Evolutionary conservation across 2,888 invertebrate species (phyloP).

Genomic region (Metopia argyrocephala): DNA sequence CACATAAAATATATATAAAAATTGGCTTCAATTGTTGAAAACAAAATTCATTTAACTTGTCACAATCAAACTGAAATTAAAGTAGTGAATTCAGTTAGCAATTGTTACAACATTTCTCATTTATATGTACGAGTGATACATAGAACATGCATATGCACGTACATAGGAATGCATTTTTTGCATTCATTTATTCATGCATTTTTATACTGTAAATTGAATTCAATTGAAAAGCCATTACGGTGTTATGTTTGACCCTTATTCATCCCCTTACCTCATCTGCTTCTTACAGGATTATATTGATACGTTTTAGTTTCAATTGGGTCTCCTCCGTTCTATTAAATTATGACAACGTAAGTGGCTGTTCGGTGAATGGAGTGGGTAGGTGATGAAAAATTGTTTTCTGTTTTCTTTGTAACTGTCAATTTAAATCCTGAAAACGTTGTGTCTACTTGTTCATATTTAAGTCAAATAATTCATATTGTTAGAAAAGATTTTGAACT

Average conservation of each 20-base stretch:
- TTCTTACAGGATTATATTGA: too few relatives aligned
- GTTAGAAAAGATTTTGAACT: conserved; percentile 36
- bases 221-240: conserved; percentile 43
- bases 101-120: background rate
- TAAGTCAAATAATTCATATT: conserved; percentile 13
- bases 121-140: background rate
- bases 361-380: too few relatives aligned
- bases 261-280: background rate
- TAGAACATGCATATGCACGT: background rate
- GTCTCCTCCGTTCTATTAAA: background rate
- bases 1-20: conserved; percentile 20
- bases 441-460: conserved; percentile 16
- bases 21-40: conserved; percentile 37
- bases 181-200: background rate
- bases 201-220: conserved; percentile 34
- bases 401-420: conserved; percentile 9
- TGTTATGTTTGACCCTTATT: background rate
- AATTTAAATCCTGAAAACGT: conserved; percentile 27
- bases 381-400: too few relatives aligned
- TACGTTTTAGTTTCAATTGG: too few relatives aligned
- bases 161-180: background rate
- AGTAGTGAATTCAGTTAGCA: conserved; percentile 43
- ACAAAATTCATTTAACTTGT: conserved; percentile 49
- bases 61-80: conserved; percentile 24
- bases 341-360: too few relatives aligned